Percentiles rank a stretch among this genome's conserved stretches.
Evolutionary conservation across 2,113 vertebrate species (phyloP).

Genomic region (Heptranchias perlo): DNA sequence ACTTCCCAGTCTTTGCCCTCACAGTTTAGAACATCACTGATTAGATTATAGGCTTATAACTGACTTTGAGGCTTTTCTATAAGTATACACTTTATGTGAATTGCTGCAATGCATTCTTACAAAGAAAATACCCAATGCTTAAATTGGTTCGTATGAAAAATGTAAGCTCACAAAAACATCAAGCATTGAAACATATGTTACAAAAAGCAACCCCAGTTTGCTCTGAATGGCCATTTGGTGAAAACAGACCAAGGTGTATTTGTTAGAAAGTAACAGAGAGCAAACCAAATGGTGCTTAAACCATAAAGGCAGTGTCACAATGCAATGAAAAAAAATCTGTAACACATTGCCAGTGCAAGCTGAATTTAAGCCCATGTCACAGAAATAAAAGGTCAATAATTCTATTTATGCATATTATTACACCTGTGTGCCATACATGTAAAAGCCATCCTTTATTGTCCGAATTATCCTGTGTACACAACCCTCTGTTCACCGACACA

Average conservation of each 20-base stretch:
- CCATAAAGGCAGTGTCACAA: no score
- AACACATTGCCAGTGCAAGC: no score
- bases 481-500: no score
- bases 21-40: neutral
- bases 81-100: neutral
- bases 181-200: neutral
- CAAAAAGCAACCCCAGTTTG: neutral
- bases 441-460: no score
- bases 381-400: neutral
- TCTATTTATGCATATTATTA: neutral
- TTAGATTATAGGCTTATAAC: neutral
- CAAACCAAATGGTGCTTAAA: no score
- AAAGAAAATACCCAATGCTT: neutral
- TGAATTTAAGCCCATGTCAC: neutral
- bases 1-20: neutral
- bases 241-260: neutral
- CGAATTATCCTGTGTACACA: no score
- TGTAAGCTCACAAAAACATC: neutral
- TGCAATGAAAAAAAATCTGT: no score
- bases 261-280: neutral
- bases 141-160: neutral
- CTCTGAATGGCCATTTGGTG: neutral
- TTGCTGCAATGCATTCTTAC: neutral
- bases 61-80: neutral
- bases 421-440: neutral